Percentiles rank a stretch among this genome's conserved stretches.
phyloP scores from a whole-genome alignment of 2,888 invertebrate genomes.

The Philhelius pedissequus region DNA sequence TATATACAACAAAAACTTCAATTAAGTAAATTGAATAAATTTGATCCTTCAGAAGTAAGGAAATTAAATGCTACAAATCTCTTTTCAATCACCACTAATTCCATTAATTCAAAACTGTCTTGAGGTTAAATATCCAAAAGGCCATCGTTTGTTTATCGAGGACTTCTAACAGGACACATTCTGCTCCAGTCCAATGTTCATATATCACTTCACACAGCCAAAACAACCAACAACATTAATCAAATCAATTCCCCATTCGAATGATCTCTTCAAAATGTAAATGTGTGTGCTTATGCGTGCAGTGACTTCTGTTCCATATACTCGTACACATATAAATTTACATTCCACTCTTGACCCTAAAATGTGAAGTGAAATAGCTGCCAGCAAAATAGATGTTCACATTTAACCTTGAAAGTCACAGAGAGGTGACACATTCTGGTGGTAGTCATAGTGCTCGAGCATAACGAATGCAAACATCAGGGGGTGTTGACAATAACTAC shows the following conservation, averaged over 20 bases:
- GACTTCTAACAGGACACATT: slow-evolving; percentile 6
- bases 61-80: not conserved
- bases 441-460: slow-evolving; percentile 3
- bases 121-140: slow-evolving; percentile 7
- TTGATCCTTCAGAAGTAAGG: not conserved
- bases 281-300: slow-evolving; percentile 3
- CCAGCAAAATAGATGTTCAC: slow-evolving; percentile 36
- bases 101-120: slow-evolving; percentile 9
- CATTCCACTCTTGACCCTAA: not conserved
- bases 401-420: slow-evolving; percentile 46
- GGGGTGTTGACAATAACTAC: slow-evolving; percentile 12
- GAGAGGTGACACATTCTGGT: slow-evolving; percentile 30
- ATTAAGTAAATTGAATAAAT: not conserved
- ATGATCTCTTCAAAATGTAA: slow-evolving; percentile 21
- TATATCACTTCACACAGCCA: slow-evolving; percentile 28
- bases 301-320: not conserved
- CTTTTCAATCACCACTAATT: not conserved
- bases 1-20: not conserved
- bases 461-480: slow-evolving; percentile 13
- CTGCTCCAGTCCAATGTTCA: slow-evolving; percentile 6
- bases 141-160: not conserved
- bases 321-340: slow-evolving; percentile 1
- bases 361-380: slow-evolving; percentile 15
- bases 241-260: slow-evolving; percentile 40
- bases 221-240: slow-evolving; percentile 16